These are phyloP conservation scores for Axinella damicornis DNA, from an alignment of 37 sponge, comb jelly and placozoan genomes.

Conservation along the genomic window DNA sequence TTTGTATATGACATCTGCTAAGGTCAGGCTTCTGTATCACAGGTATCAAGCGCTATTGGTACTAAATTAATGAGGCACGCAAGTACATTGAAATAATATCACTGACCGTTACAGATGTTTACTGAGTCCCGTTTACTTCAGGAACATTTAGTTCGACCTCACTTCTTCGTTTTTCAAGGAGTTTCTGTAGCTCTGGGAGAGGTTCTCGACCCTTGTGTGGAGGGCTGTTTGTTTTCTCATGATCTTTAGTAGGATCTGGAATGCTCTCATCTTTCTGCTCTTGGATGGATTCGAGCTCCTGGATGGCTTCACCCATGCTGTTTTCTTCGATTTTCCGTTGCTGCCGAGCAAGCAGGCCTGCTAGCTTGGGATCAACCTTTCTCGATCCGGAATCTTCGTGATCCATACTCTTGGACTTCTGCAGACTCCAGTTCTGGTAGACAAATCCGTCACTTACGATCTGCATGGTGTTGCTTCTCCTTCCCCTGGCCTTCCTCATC, in stretches of 20 bases:
- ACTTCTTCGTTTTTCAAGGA: slow-evolving; percentile 41
- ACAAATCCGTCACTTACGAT: slow-evolving; percentile 28
- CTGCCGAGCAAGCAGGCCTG: slow-evolving; percentile 44
- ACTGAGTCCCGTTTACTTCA: too few relatives aligned
- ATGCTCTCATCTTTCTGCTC: too few relatives aligned
- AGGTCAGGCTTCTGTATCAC: too few relatives aligned
- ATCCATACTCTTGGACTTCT: background rate
- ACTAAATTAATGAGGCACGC: too few relatives aligned
- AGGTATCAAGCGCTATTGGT: too few relatives aligned
- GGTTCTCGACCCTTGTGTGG: background rate
- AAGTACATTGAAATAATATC: too few relatives aligned
- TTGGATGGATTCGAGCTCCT: background rate
- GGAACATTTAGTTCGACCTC: background rate
- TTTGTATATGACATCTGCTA: too few relatives aligned
- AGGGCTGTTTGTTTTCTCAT: too few relatives aligned
- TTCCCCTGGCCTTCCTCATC: background rate
- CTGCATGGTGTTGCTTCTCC: too few relatives aligned
- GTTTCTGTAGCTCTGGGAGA: slow-evolving; percentile 24
- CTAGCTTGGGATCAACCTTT: slow-evolving; percentile 41
- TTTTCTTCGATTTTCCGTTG: slow-evolving; percentile 22
- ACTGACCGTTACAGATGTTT: too few relatives aligned
- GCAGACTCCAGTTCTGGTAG: slow-evolving; percentile 11
- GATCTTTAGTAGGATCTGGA: too few relatives aligned
- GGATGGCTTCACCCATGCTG: background rate
- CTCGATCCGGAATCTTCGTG: background rate